phyloP scores from a whole-genome alignment of 35 echinoderm and acorn worm species.

The Hemicentrotus pulcherrimus region DNA sequence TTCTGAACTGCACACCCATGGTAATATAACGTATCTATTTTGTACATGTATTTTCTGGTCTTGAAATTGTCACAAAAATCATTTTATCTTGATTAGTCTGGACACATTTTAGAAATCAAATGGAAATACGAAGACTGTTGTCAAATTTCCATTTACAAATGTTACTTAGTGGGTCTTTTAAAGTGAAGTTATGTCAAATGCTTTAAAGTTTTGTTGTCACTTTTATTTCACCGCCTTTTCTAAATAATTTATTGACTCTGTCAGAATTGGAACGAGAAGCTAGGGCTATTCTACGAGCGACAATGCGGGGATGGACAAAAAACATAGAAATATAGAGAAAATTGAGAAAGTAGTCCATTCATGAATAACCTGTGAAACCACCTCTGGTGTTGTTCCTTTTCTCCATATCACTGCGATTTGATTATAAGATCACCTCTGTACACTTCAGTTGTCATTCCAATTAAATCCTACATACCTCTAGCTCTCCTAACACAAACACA shows the following conservation, averaged over 20 bases:
- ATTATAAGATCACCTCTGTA: constrained; percentile 39
- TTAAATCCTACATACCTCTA: constrained; percentile 8
- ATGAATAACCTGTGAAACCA: neutral
- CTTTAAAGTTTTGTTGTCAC: neutral
- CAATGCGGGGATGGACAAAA: neutral
- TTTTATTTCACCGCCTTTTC: neutral
- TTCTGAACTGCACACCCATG: too few relatives aligned
- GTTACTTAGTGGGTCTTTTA: neutral
- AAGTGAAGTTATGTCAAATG: neutral
- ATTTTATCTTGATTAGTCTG: too few relatives aligned
- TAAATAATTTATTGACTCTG: neutral
- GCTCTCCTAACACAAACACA: neutral
- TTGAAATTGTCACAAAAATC: too few relatives aligned
- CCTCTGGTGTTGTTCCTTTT: neutral
- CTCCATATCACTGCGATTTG: neutral
- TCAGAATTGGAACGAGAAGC: neutral
- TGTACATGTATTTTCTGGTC: too few relatives aligned
- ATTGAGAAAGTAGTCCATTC: neutral
- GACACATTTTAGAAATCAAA: too few relatives aligned
- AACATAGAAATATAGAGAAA: neutral
- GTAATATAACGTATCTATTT: too few relatives aligned
- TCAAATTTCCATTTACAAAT: too few relatives aligned
- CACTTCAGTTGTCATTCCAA: constrained; percentile 13
- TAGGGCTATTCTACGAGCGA: neutral
- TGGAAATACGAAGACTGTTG: too few relatives aligned